phyloP scores from a whole-genome alignment of 2,113 vertebrate genomes.

The Atractosteus spatula region DNA sequence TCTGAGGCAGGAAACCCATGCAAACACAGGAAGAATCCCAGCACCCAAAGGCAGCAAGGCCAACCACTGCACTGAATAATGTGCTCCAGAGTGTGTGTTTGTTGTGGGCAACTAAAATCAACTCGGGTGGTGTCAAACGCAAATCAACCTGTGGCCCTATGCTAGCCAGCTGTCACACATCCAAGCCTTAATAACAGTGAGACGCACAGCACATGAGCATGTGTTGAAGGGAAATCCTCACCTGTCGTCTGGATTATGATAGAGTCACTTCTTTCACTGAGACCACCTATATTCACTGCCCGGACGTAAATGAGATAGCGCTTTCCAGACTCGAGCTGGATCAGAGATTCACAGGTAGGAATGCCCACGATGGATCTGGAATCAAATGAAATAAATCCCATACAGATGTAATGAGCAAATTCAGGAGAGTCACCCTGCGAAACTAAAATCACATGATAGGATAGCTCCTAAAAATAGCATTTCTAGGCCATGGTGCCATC shows the following conservation, averaged over 20 bases:
- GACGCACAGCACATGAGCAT: background rate
- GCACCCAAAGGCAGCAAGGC: no score
- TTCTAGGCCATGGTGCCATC: background rate
- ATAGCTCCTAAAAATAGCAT: background rate
- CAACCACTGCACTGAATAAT: no score
- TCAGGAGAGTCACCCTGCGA: no score
- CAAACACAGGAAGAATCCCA: no score
- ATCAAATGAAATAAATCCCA: slow-evolving; percentile 3
- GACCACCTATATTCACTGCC: slow-evolving; percentile 85
- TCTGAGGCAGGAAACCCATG: no score
- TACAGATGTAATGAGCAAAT: no score
- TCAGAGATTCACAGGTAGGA: slow-evolving; percentile 82
- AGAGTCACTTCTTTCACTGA: slow-evolving; percentile 75
- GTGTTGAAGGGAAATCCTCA: slow-evolving; percentile 36
- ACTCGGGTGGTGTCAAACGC: no score
- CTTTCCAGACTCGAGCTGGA: slow-evolving; percentile 76
- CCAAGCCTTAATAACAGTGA: no score
- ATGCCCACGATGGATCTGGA: slow-evolving; percentile 85
- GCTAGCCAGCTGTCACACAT: no score
- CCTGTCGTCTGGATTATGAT: slow-evolving; percentile 76
- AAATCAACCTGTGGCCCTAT: no score
- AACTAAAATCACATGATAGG: background rate
- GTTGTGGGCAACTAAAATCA: background rate
- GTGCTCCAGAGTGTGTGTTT: background rate
- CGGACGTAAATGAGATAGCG: slow-evolving; percentile 73